Conservation (phyloP, 2,888 invertebrate species). For the Spodoptera littoralis region DNA sequence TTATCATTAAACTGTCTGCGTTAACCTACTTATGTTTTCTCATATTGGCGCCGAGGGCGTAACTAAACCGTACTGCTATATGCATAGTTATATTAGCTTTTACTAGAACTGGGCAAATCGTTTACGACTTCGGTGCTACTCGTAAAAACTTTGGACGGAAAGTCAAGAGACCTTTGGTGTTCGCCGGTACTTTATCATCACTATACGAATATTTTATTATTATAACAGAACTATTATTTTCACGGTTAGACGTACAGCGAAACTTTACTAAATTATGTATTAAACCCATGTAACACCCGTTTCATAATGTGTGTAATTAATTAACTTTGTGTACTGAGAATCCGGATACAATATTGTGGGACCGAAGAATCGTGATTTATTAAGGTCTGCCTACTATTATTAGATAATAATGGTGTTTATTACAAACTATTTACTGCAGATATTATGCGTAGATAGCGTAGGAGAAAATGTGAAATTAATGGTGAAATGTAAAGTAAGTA, state of each 20-base stretch:
- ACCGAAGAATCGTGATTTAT: neutral
- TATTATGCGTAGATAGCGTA: too few relatives aligned
- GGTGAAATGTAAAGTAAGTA: too few relatives aligned
- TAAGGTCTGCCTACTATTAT: slow-evolving; percentile 1
- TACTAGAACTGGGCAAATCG: slow-evolving; percentile 25
- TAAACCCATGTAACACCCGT: slow-evolving; percentile 2
- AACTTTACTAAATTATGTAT: neutral
- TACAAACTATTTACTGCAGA: too few relatives aligned
- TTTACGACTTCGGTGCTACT: slow-evolving; percentile 38
- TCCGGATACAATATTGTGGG: neutral
- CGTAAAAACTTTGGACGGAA: slow-evolving; percentile 37
- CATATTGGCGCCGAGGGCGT: slow-evolving; percentile 43
- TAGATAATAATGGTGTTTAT: neutral
- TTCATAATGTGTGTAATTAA: slow-evolving; percentile 22
- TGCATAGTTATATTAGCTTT: slow-evolving; percentile 35
- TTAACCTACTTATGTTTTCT: slow-evolving; percentile 49
- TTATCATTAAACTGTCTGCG: slow-evolving; percentile 46
- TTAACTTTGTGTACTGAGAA: slow-evolving; percentile 6
- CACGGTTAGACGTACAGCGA: slow-evolving; percentile 2
- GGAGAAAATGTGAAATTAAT: too few relatives aligned
- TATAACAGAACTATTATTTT: slow-evolving; percentile 6
- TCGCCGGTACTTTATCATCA: slow-evolving; percentile 5
- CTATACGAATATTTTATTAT: slow-evolving; percentile 2
- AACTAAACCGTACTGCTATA: slow-evolving; percentile 28
- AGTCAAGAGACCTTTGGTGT: slow-evolving; percentile 19